Evolutionary conservation across 2,888 invertebrate species (phyloP), one percentile per base, ranked within the genome.

Genomic region (Nectonema munidae): DNA sequence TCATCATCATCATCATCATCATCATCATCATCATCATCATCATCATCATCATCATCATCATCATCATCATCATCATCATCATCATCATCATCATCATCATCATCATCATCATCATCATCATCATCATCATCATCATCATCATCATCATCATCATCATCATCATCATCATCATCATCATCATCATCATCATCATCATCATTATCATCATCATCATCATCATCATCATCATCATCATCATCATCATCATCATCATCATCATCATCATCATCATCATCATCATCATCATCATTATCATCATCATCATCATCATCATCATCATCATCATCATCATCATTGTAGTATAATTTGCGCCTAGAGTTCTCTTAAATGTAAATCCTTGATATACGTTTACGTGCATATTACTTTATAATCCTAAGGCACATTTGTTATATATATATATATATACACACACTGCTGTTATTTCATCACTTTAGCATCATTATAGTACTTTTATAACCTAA

Each of bases 1-100:
- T 25, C 25, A 25, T 25, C n/a, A 25, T 25, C 25, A 25, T 25
- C n/a, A 25, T 25, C 25, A 25, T 25, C 25, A 25, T 25, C 25
- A 25, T 25, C n/a, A 25, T 25, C n/a, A 25, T 25, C n/a, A 25
- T 25, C n/a, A 25, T 25, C n/a, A 25, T 25, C 25, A 25, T 25
- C 25, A 25, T 25, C 25, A 25, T 25, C n/a, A 25, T 25, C n/a
- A 25, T 25, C n/a, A 25, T 25, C n/a, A 25, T 25, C n/a, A 25
- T 25, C n/a, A 25, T 25, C n/a, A 25, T 25, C 25, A 25, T 25
- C 25, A 25, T 25, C 25, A 25, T 25, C 25, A 25, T 25, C 25
- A 25, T 25, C 25, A 25, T 25, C 25, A 25, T 25, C n/a, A 25
- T 25, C n/a, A 25, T n/a, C n/a, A 25, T 25, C n/a, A 25, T 25